Base-by-base conservation (phyloP, 1,140 invertebrate species). In the Diprion similis region DNA sequence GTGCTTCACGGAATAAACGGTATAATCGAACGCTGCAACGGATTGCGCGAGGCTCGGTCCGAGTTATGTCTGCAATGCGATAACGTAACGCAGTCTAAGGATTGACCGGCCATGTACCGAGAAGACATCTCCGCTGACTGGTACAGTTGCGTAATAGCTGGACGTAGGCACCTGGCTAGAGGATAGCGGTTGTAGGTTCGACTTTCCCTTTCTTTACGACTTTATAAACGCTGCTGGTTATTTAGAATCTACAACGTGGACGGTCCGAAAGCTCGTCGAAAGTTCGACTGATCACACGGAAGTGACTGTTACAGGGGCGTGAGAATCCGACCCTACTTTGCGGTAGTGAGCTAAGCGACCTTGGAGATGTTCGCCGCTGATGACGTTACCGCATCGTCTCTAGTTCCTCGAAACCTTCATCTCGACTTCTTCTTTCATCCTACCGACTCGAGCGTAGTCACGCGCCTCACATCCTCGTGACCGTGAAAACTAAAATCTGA, bases 141-240 rank as follows among this genome's bases (percentile, higher is more conserved):
- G 10, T 37, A 15, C 69, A 37, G 69, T 70, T 70, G 45, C 46
- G 69, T 46, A 70, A 70, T 11, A 69, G 70, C 72, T 15, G 70
- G 45, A 45, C 78, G 86, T 86, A 87, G 81, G 85, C 81, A 59
- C 51, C 51, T 13, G 0, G 51, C n/a, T 9, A 59, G 51, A 59
- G 51, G 51, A 4, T 59, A 59, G 51, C n/a, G 9, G 24, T 37
- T 37, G 24, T 37, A 37, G 11, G 78, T 80, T 78, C 84, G 81
- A 87, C 87, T 88, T 87, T 88, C 87, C 85, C 84, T 88, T 88
- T 83, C 80, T 86, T 86, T 84, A 85, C 82, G 82, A 84, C 80
- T 81, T 77, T 76, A 76, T 78, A 81, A 84, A 79, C 75, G n/a
- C n/a, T 15, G n/a, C n/a, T 15, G 3, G n/a, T 6, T 17, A 59